A percentile compares a stretch with the other conserved stretches of the same genome.
Evolutionary conservation across 2,797 vertebrate species (phyloP).

Genomic region (Brotula barbata): DNA sequence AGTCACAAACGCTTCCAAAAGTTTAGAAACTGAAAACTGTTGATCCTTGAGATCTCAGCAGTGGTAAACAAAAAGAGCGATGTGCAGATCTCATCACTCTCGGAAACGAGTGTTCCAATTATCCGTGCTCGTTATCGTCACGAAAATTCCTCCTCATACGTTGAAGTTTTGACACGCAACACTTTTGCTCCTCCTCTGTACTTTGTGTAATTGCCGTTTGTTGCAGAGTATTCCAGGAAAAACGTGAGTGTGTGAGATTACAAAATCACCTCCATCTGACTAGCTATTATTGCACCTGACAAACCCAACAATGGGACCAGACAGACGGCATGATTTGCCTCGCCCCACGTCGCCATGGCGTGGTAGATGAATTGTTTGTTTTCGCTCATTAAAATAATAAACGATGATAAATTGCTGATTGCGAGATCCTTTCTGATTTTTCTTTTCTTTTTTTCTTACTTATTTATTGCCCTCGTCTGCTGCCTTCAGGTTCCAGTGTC

Average conservation of each 20-base stretch:
- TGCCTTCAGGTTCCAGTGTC: no score
- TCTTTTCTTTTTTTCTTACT: no score
- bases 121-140: not conserved
- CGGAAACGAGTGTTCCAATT: conserved; percentile 1
- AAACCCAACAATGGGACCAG: conserved; percentile 28
- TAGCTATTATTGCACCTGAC: conserved; percentile 33
- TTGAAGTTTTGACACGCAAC: no score
- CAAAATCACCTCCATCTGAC: conserved; percentile 15
- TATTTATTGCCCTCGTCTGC: no score
- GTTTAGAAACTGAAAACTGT: no score
- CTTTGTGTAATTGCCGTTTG: not conserved
- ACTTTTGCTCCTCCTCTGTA: not conserved
- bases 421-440: conserved; percentile 38
- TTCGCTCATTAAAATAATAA: conserved; percentile 46
- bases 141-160: not conserved
- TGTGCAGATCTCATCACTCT: no score
- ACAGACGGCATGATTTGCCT: conserved; percentile 27
- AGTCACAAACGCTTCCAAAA: conserved; percentile 37
- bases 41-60: no score
- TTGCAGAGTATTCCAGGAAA: not conserved
- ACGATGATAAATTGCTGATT: conserved; percentile 49
- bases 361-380: conserved; percentile 49
- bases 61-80: no score
- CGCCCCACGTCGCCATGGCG: conserved; percentile 5
- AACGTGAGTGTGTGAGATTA: not conserved